These are phyloP conservation scores for Capitella teleta DNA, from an alignment of 1,140 invertebrate species.

Conservation along the genomic window DNA sequence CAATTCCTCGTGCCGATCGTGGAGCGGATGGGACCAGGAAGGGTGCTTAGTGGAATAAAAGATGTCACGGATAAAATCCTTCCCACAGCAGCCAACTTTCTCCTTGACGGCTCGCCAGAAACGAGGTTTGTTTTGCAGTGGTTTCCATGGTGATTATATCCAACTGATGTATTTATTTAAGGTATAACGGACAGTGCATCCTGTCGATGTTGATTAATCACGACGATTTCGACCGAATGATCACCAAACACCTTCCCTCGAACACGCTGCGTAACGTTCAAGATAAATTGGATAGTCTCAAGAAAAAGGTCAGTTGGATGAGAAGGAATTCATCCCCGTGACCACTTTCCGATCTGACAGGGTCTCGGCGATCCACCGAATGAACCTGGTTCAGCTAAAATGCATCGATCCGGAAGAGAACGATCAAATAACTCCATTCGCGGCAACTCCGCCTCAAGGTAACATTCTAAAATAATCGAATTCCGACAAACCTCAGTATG, in stretches of 20 bases:
- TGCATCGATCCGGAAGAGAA: slow-evolving; percentile 26
- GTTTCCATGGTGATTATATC: neutral
- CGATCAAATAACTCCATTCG: slow-evolving; percentile 26
- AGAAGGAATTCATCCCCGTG: too few species aligned
- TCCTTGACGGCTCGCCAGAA: slow-evolving; percentile 74
- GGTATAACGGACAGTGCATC: slow-evolving; percentile 57
- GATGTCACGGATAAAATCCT: slow-evolving; percentile 72
- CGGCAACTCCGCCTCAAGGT: slow-evolving; percentile 34
- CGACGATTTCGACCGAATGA: slow-evolving; percentile 51
- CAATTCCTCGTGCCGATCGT: slow-evolving; percentile 58
- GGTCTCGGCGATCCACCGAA: slow-evolving; percentile 35
- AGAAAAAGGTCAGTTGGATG: slow-evolving; percentile 29
- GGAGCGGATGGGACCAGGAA: slow-evolving; percentile 60
- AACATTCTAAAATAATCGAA: neutral
- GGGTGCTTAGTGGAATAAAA: slow-evolving; percentile 55
- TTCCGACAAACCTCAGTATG: neutral
- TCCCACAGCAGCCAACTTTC: slow-evolving; percentile 63
- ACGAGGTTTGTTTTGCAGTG: slow-evolving; percentile 51
- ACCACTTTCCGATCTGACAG: slow-evolving; percentile 12
- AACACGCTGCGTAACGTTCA: slow-evolving; percentile 55
- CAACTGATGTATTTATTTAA: slow-evolving; percentile 27
- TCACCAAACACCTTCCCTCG: slow-evolving; percentile 55
- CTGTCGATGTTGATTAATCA: slow-evolving; percentile 51
- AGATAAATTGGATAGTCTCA: slow-evolving; percentile 53
- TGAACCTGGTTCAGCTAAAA: slow-evolving; percentile 31